Conservation (phyloP, 2,888 invertebrate genomes). For the Uloborus plumipes region DNA sequence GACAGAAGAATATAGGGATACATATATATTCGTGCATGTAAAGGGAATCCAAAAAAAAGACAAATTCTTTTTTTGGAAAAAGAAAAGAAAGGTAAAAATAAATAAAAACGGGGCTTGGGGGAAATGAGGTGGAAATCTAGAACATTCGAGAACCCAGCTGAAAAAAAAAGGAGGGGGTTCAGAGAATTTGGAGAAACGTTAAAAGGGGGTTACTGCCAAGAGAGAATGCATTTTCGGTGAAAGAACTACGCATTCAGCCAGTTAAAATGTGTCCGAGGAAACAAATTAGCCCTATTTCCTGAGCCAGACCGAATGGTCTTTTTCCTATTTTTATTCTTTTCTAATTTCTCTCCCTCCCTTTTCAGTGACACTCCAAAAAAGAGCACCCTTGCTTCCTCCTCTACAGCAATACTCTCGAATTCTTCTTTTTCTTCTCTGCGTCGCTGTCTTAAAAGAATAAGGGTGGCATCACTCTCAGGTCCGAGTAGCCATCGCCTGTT, state of each 20-base stretch:
- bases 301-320: slow-evolving; percentile 44
- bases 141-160: slow-evolving; percentile 47
- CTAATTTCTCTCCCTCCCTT: slow-evolving; percentile 64
- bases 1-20: slow-evolving; percentile 26
- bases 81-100: slow-evolving; percentile 4
- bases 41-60: background rate
- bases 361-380: slow-evolving; percentile 48
- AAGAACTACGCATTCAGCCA: slow-evolving; percentile 62
- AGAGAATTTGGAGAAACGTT: slow-evolving; percentile 43
- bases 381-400: background rate
- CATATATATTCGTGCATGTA: background rate
- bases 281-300: slow-evolving; percentile 64
- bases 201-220: slow-evolving; percentile 21
- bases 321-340: slow-evolving; percentile 43
- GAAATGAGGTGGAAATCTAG: slow-evolving; percentile 64
- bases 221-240: slow-evolving; percentile 60
- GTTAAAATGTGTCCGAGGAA: slow-evolving; percentile 64
- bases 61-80: background rate
- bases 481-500: slow-evolving; percentile 51
- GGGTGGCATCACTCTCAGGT: slow-evolving; percentile 56
- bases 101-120: slow-evolving; percentile 43
- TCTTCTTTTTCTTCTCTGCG: slow-evolving; percentile 5
- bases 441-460: slow-evolving; percentile 59
- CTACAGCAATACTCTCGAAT: too few species aligned
- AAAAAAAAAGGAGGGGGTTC: slow-evolving; percentile 17